Evolutionary conservation across 2,888 invertebrate species (phyloP), one percentile per base, ranked within the genome.

Genomic region (Gasteruption jaculator): DNA sequence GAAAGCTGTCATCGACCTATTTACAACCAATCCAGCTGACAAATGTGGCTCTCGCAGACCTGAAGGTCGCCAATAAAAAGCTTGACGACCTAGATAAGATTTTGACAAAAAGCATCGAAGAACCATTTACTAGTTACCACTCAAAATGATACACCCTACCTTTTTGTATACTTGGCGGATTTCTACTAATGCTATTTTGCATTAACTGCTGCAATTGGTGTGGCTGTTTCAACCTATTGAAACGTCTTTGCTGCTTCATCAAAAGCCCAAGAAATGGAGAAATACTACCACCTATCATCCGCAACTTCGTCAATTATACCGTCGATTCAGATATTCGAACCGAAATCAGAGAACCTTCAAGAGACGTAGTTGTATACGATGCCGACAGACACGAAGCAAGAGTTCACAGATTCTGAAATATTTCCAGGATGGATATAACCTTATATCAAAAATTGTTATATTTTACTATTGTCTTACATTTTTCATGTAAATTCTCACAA

Each of bases 51-150:
- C 24, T 52, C 7, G 18, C 27, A 2, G 43, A 52, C 14, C 19
- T 50, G 4, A 44, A 38, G n/a, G 50, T 46, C 20, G 48, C 48
- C 1, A 33, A 45, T 33, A 50, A 46, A 20, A 52, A 52, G 29
- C 15, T 48, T 3, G 40, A 46, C 7, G 46, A 46, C 20, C 45
- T 50, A 15, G 46, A 52, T 22, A 35, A 50, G 25, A 33, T 46
- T 7, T 7, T 52, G 1, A 45, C 41, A 3, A 36, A 46, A 2
- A 41, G 44, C 20, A 10, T 42, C 10, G 45, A 48, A 11, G 30
- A 45, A 31, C 42, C 42, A 21, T 47, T 42, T 19, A 43, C 40
- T n/a, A 29, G 41, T 8, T 22, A 38, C 11, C 46, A 48, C 15
- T 39, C 44, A 10, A 40, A 38, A 11, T 50, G 46, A 46, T 49